Base-by-base conservation (phyloP, 2,113 vertebrate genomes). In the Istiophorus platypterus region DNA sequence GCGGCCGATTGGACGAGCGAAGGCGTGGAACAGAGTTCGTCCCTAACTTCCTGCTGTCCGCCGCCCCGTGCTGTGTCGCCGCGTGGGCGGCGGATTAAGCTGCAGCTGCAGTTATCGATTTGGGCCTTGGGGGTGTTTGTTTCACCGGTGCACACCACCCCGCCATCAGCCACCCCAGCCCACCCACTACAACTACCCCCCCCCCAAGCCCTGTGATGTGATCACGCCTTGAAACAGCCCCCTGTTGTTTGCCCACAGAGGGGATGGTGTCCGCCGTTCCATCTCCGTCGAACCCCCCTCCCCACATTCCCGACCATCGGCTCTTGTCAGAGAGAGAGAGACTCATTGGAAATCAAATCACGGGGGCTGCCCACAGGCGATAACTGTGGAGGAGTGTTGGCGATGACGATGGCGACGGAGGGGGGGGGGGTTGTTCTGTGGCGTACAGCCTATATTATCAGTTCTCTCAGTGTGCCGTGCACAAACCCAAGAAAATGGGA, bases 271-370 rank as follows among this genome's bases (percentile, higher is more conserved):
- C 77, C 61, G 69, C 74, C 5, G 13, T 45, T 61, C 72, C 81
- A 83, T 45, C 76, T 75, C 90, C 24, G 57, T 74, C 87, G 67
- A 77, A 74, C 72, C 68, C 24, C 66, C 51, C 51, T 74, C 49
- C 72, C 54, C n/a, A n/a, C n/a, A 14, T 37, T 54, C 65, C 6
- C 13, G 17, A 47, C 65, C 20, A 56, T 72, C 72, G 81, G 56
- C 78, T 80, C 45, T 45, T 20, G 56, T 80, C 31, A 34, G 31
- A 34, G 77, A 63, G 78, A 29, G 62, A 81, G 70, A 63, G 47
- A 57, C 81, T 92, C 79, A 90, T 91, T 85, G 73, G 57, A 49
- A 91, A 85, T 88, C 89, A 64, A 57, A 51, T 89, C 91, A 88
- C 52, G 57, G 70, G 70, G 76, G 67, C 56, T 54, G 62, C 80